Base-by-base conservation (phyloP, 2,888 invertebrate species). In the Ceratothoa steindachneri region DNA sequence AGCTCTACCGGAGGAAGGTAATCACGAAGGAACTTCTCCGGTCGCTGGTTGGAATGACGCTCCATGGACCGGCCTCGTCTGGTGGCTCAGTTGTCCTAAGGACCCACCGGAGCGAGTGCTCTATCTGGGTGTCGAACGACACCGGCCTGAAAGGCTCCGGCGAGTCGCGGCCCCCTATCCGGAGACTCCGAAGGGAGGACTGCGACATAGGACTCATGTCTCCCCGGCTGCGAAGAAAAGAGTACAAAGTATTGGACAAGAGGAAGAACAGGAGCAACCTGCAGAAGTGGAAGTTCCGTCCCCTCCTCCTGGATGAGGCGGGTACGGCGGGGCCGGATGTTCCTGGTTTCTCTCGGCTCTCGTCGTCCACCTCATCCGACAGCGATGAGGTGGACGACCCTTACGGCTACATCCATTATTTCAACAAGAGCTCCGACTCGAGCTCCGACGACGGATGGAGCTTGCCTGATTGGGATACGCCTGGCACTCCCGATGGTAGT, bases 1-100 rank as follows among this genome's bases (percentile, higher is more conserved):
- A 69, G 27, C 28, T 75, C 30, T 77, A 75, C 55, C 71, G 77
- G 22, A 72, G 66, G 27, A 75, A 75, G 28, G 55, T 77, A 1
- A 77, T 77, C 19, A 77, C 75, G n/a, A 72, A 69, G 22, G 66
- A 41, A 31, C 30, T 77, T 31, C 65, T 77, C 29, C 55, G 77
- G 22, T 22, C 72, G 0, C 51, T 77, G 22, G 69, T 75, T 1
- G 77, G 77, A 29, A 73, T 75, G 28, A 30, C 19, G 22, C 41
- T 71, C 28, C 75, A 77, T 28, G 51, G 52, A 69, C 53, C 64
- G 29, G 68, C 30, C 12, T 22, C 31, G 12, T 31, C 30, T 29
- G n/a, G 28, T 1, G n/a, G n/a, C n/a, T n/a, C n/a, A n/a, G 71
- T 71, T 1, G 5, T 30, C 7, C 22, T 71, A 30, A 69, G 29